Evolutionary conservation across 1,140 invertebrate genomes (phyloP), one percentile per base, ranked within the genome.

Genomic region (Microvelia longipes): DNA sequence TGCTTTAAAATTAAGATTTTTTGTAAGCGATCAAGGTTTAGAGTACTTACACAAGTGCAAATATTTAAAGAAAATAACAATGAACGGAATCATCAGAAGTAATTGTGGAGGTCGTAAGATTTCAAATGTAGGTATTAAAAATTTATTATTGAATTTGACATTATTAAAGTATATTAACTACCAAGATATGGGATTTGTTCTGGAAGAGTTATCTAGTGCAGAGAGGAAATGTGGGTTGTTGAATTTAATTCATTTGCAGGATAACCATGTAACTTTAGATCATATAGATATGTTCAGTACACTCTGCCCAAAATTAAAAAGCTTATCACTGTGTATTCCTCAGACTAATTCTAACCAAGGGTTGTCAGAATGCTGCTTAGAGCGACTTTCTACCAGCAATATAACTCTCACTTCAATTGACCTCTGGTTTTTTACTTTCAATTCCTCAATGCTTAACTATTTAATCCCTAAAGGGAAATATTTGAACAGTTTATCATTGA

Each of bases 1-100:
- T 76, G 81, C 82, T 69, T 81, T 74, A 64, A 75, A 74, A 66
- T 64, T 76, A 14, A 71, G 70, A 50, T 75, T 72, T 64, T 75
- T 73, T 66, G 71, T 76, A 14, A 74, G 74, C 19, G 75, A 76
- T 71, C 29, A 69, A 29, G 75, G 75, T 14, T 66, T 76, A 13
- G 14, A 28, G 24, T 60, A 72, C 29, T 60, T 76, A 60, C 68
- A 67, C 15, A 68, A 73, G 0, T 75, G 74, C 64, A 73, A 73
- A 35, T 66, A 66, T 65, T 29, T 76, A 29, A 72, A 69, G 29
- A 72, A 66, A 65, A 68, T 76, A 2, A 73, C 66, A 2, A 74
- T 75, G 72, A 73, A 72, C 29, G 70, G 70, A 35, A 70, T 71
- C 19, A 25, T 73, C 19, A 61, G 73, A 66, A 74, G 70, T 63